A percentile compares a stretch with the other conserved stretches of the same genome.
Conservation (phyloP, 2,888 invertebrate genomes). For the Galerucella nymphaeae region DNA sequence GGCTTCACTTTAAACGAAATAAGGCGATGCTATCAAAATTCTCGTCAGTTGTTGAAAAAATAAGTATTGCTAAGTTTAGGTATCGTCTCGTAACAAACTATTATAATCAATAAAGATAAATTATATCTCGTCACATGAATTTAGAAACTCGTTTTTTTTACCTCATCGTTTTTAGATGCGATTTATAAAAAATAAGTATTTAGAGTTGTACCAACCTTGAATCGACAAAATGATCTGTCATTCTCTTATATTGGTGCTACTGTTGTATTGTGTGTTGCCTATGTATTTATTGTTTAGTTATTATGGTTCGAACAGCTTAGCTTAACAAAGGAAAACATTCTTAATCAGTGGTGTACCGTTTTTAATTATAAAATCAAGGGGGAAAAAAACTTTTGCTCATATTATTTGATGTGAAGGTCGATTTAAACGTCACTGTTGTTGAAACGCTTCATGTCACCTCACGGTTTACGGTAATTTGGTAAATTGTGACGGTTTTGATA, state of each 20-base stretch:
- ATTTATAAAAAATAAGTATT: background rate
- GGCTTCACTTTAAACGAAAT: no score
- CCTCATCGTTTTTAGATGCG: background rate
- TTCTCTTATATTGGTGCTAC: conserved; percentile 15
- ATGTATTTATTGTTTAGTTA: conserved; percentile 36
- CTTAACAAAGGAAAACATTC: background rate
- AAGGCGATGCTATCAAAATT: no score
- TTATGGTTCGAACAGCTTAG: conserved; percentile 21
- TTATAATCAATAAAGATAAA: no score
- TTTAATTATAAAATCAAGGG: no score
- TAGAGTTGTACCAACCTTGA: conserved; percentile 1
- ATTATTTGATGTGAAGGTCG: conserved; percentile 6
- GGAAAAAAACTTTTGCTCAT: background rate
- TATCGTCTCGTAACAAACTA: no score
- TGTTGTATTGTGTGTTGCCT: conserved; percentile 16
- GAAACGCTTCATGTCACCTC: conserved; percentile 59
- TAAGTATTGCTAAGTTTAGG: no score
- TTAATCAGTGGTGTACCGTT: no score
- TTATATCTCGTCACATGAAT: no score
- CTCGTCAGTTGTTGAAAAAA: no score
- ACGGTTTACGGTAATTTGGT: conserved; percentile 62
- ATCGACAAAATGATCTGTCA: conserved; percentile 5
- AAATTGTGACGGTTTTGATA: conserved; percentile 66
- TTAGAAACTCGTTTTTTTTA: no score
- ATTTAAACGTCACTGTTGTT: conserved; percentile 21